Conservation (phyloP, 2,113 vertebrate species). For the Podocnemis expansa region DNA sequence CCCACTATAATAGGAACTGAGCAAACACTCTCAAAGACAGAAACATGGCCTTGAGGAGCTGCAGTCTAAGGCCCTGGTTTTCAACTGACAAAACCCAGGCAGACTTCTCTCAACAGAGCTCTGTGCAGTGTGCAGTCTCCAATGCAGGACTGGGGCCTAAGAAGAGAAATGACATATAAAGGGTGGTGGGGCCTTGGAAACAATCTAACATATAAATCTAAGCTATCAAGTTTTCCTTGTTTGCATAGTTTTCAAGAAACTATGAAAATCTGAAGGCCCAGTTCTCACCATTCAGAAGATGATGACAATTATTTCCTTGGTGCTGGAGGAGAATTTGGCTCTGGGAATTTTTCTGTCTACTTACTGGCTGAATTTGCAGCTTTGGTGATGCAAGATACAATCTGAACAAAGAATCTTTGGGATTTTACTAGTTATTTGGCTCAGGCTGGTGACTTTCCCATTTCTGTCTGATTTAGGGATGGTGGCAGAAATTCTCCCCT, state of each 20-base stretch:
- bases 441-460: background rate
- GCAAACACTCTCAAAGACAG: background rate
- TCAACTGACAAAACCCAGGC: background rate
- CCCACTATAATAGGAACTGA: background rate
- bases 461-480: background rate
- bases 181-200: background rate
- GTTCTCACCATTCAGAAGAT: background rate
- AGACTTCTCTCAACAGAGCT: background rate
- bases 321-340: background rate
- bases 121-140: background rate
- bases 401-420: background rate
- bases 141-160: background rate
- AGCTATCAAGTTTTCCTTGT: background rate
- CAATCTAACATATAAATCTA: background rate
- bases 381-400: background rate
- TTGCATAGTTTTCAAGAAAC: background rate
- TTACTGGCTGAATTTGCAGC: background rate
- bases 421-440: background rate
- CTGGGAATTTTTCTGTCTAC: background rate
- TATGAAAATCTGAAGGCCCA: background rate
- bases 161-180: background rate
- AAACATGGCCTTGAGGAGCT: background rate
- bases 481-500: background rate
- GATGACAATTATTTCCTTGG: background rate
- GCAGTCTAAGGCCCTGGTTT: background rate